Conservation (phyloP, 2,113 vertebrate species). For the Ceyx cyanopectus region DNA sequence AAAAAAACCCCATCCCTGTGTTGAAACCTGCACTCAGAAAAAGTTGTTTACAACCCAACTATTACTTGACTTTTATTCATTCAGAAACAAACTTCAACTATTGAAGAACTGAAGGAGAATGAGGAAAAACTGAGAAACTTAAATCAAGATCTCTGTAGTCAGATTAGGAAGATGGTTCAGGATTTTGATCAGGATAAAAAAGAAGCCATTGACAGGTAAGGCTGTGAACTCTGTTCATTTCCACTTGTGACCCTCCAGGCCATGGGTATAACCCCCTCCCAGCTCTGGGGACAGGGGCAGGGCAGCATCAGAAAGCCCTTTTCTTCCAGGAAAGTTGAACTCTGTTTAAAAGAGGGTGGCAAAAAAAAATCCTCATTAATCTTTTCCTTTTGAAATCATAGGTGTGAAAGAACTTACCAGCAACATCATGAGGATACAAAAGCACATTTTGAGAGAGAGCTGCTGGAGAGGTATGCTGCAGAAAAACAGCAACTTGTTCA, state of each 20-base stretch:
- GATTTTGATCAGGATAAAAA: conserved; percentile 95
- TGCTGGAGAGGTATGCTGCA: conserved; percentile 76
- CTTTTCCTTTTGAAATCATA: conserved; percentile 42
- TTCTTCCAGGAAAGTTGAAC: neutral
- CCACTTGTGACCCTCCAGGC: neutral
- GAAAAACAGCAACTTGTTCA: conserved; percentile 81
- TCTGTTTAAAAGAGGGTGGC: neutral
- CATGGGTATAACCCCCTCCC: neutral
- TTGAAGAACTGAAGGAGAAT: conserved; percentile 84
- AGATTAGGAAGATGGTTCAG: conserved; percentile 96
- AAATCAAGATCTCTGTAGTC: conserved; percentile 91
- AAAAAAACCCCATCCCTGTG: fast-evolving
- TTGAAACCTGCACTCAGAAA: neutral
- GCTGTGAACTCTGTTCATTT: neutral
- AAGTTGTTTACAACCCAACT: neutral
- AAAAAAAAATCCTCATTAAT: fast-evolving
- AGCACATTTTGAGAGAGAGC: conserved; percentile 81
- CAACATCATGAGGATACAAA: conserved; percentile 92
- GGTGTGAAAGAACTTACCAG: conserved; percentile 89
- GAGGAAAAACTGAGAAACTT: conserved; percentile 86
- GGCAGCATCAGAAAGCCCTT: neutral
- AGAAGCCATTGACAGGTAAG: conserved; percentile 87
- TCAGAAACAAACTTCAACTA: conserved; percentile 76
- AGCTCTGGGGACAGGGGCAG: neutral
- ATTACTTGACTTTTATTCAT: neutral